Percentiles rank a stretch among this genome's conserved stretches.
phyloP scores from a whole-genome alignment of 2,113 vertebrate genomes.

The Tragulus kanchil region DNA sequence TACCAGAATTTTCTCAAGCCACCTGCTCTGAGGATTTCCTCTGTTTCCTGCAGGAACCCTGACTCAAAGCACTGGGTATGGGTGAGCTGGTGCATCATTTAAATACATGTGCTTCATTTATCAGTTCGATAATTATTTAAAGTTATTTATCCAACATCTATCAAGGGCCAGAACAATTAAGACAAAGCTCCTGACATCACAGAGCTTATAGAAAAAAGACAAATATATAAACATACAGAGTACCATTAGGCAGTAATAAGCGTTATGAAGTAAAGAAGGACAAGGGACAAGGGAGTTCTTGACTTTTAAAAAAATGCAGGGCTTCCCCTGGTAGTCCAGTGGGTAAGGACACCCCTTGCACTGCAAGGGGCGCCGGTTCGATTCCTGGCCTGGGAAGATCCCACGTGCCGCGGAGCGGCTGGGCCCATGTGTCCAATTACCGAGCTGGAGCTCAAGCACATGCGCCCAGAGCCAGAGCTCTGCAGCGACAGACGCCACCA shows the following conservation, averaged over 20 bases:
- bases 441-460: too few relatives aligned
- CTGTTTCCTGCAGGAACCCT: background rate
- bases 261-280: background rate
- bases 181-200: background rate
- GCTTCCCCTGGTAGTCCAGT: too few relatives aligned
- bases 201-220: background rate
- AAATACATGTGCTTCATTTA: background rate
- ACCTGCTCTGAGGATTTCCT: background rate
- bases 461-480: too few relatives aligned
- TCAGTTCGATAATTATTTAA: constrained; percentile 28
- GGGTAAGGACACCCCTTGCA: too few relatives aligned
- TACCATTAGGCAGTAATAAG: background rate
- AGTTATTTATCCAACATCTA: background rate
- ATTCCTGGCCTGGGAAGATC: too few relatives aligned
- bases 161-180: background rate
- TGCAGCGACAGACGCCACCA: too few relatives aligned
- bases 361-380: too few relatives aligned
- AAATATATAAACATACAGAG: background rate
- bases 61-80: background rate
- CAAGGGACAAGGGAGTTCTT: background rate
- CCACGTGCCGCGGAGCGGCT: too few relatives aligned
- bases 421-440: too few relatives aligned
- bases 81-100: background rate
- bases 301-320: background rate
- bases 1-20: background rate